Percentiles rank a stretch among this genome's conserved stretches.
Evolutionary conservation across 2,888 invertebrate genomes (phyloP).

Genomic region (Cataglyphis rosenhaueri): DNA sequence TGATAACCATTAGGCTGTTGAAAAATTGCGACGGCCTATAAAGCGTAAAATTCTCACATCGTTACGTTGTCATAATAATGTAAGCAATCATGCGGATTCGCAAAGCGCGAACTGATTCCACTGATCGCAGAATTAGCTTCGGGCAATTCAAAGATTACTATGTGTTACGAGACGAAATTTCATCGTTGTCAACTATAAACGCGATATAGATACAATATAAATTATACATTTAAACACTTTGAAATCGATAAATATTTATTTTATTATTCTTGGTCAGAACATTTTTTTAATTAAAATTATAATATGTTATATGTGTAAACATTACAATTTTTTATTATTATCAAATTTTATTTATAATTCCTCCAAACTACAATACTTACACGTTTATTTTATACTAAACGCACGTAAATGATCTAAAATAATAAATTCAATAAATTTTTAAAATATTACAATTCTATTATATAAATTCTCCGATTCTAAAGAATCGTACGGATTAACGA

Average conservation of each 20-base stretch:
- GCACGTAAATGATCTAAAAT: neutral
- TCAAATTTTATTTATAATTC: neutral
- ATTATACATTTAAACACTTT: neutral
- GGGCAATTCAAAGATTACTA: slow-evolving; percentile 33
- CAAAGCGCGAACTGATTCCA: slow-evolving; percentile 38
- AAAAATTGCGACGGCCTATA: slow-evolving; percentile 20
- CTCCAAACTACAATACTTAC: neutral
- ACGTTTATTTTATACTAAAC: neutral
- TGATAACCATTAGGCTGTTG: neutral
- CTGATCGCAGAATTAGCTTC: slow-evolving; percentile 23
- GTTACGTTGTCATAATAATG: slow-evolving; percentile 27
- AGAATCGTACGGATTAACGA: slow-evolving; percentile 11
- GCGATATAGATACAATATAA: neutral
- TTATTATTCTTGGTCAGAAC: neutral
- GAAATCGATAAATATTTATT: neutral
- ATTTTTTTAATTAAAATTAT: slow-evolving; percentile 14
- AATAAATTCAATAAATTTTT: neutral
- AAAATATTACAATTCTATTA: neutral
- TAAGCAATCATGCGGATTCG: slow-evolving; percentile 30
- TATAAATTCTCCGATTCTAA: neutral
- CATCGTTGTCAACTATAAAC: neutral
- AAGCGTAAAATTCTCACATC: slow-evolving; percentile 39
- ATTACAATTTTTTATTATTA: neutral
- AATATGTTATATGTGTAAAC: neutral
- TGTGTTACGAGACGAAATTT: slow-evolving; percentile 39